A percentile compares a stretch with the other conserved stretches of the same genome.
phyloP scores from a whole-genome alignment of 1,140 invertebrate genomes.

The Zaprionus camerounensis region DNA sequence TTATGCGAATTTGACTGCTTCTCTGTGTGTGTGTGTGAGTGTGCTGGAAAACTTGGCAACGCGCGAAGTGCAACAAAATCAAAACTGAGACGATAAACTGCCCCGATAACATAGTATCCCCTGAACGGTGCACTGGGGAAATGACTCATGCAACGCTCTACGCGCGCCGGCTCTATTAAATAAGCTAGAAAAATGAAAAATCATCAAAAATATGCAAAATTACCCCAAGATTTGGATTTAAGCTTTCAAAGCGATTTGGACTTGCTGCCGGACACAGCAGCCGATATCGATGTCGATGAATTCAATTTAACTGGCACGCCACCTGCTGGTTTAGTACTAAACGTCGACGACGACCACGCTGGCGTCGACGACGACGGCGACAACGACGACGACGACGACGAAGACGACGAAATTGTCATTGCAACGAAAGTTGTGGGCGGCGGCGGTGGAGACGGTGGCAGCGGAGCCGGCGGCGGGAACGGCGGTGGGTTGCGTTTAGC shows the following conservation, averaged over 20 bases:
- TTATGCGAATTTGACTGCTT: slow-evolving; percentile 13
- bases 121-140: slow-evolving; percentile 20
- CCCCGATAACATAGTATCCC: slow-evolving; percentile 32
- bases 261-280: slow-evolving; percentile 74
- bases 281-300: slow-evolving; percentile 66
- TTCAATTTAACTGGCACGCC: slow-evolving; percentile 62
- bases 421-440: slow-evolving; percentile 50
- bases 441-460: slow-evolving; percentile 28
- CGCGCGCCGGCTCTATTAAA: slow-evolving; percentile 24
- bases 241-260: slow-evolving; percentile 80
- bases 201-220: slow-evolving; percentile 81
- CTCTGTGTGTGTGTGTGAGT: slow-evolving; percentile 11
- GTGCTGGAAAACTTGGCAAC: slow-evolving; percentile 10
- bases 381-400: slow-evolving; percentile 41
- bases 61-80: slow-evolving; percentile 44
- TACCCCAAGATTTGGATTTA: slow-evolving; percentile 82
- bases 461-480: slow-evolving; percentile 22
- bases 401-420: slow-evolving; percentile 71
- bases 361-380: slow-evolving; percentile 16
- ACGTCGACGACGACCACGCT: slow-evolving; percentile 52
- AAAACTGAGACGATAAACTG: slow-evolving; percentile 35
- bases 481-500: slow-evolving; percentile 57
- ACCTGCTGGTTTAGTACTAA: slow-evolving; percentile 55
- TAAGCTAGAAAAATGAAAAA: slow-evolving; percentile 77
- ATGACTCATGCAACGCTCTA: slow-evolving; percentile 46